Conservation (phyloP, 2,888 invertebrate genomes). For the Odontothrips loti region DNA sequence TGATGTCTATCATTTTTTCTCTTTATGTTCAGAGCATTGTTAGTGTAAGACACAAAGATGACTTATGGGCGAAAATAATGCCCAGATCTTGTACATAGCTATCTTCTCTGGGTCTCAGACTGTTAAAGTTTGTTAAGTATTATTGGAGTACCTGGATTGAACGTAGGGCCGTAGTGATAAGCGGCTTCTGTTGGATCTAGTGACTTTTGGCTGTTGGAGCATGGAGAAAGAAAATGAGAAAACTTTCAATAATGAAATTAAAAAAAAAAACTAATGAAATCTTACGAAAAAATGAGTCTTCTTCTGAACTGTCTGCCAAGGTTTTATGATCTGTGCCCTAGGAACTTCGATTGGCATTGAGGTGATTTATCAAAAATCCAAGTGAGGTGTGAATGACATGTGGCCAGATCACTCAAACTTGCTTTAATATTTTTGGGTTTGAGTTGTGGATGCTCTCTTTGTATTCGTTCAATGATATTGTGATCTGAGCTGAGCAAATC, state of each 20-base stretch:
- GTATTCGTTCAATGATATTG: background rate
- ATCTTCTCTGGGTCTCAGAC: slow-evolving; percentile 26
- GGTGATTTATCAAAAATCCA: background rate
- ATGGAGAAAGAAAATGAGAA: slow-evolving; percentile 26
- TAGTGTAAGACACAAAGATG: slow-evolving; percentile 26
- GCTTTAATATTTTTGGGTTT: background rate
- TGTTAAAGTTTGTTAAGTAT: slow-evolving; percentile 27
- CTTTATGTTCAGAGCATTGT: slow-evolving; percentile 26
- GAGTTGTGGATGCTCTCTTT: background rate
- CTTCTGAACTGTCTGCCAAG: slow-evolving; percentile 24
- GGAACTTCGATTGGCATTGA: slow-evolving; percentile 9
- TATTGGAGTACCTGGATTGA: slow-evolving; percentile 26
- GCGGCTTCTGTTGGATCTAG: slow-evolving; percentile 25
- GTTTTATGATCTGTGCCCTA: slow-evolving; percentile 20
- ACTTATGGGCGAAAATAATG: slow-evolving; percentile 20
- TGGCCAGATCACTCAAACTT: slow-evolving; percentile 22
- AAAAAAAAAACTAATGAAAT: slow-evolving; percentile 14
- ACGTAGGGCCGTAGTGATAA: slow-evolving; percentile 26
- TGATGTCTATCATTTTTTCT: slow-evolving; percentile 27
- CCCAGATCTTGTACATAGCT: slow-evolving; percentile 24
- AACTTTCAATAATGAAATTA: slow-evolving; percentile 23
- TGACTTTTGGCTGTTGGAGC: slow-evolving; percentile 26
- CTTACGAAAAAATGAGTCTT: slow-evolving; percentile 19
- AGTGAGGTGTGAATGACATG: background rate
- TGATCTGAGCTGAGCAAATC: slow-evolving; percentile 3